A percentile compares a stretch with the other conserved stretches of the same genome.
These are phyloP conservation scores for Podotricha telesiphe DNA, from an alignment of 2,888 invertebrate genomes.

Conservation along the genomic window DNA sequence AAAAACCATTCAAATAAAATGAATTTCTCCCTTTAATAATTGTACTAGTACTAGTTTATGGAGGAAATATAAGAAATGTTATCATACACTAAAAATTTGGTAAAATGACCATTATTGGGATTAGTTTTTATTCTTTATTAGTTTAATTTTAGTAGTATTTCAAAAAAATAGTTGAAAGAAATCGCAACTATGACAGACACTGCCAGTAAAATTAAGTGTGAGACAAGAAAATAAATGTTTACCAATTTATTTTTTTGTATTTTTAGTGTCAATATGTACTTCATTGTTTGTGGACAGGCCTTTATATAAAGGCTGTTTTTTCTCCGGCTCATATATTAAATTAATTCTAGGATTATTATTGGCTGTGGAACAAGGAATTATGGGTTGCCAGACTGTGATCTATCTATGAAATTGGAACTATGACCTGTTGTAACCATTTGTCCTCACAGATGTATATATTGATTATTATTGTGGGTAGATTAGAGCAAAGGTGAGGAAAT, in stretches of 20 bases:
- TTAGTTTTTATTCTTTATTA: background rate
- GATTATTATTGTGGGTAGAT: conserved; percentile 47
- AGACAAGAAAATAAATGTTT: conserved; percentile 21
- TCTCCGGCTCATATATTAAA: conserved; percentile 36
- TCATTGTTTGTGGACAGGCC: conserved; percentile 24
- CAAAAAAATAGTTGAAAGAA: conserved; percentile 5
- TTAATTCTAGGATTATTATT: conserved; percentile 43
- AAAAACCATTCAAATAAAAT: background rate
- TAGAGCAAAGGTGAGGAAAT: conserved; percentile 64
- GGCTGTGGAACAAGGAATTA: conserved; percentile 51
- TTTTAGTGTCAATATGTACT: conserved; percentile 27
- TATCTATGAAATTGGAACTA: conserved; percentile 34
- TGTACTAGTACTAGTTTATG: background rate
- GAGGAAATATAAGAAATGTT: background rate
- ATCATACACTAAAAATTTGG: background rate
- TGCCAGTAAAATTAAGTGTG: conserved; percentile 36
- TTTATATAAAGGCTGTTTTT: conserved; percentile 17
- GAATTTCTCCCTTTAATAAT: background rate
- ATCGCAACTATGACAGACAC: conserved; percentile 28
- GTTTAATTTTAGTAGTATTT: background rate
- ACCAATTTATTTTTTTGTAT: conserved; percentile 38
- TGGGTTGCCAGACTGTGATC: conserved; percentile 39
- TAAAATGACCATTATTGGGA: background rate
- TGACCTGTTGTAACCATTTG: conserved; percentile 40
- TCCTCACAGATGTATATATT: conserved; percentile 50